Evolutionary conservation across 2,113 vertebrate genomes (phyloP).

Genomic region (Cyphomyrus discorhynchus): DNA sequence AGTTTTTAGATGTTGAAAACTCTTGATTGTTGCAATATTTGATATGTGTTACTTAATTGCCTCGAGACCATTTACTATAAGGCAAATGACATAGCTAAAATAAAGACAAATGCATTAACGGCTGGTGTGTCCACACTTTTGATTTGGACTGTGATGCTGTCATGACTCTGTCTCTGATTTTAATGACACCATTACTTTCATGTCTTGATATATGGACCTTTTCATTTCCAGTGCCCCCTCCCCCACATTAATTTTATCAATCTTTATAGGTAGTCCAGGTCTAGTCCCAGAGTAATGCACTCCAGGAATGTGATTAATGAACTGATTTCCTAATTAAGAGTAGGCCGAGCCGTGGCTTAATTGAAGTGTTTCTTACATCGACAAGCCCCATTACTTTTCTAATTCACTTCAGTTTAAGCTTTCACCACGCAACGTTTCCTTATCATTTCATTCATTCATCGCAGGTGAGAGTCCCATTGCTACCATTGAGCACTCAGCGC

Average conservation of each 20-base stretch:
- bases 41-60: not conserved
- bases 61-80: not conserved
- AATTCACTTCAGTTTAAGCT: constrained; percentile 31
- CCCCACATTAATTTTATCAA: constrained; percentile 26
- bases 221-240: not conserved
- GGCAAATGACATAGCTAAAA: not conserved
- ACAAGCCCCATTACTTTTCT: constrained; percentile 29
- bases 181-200: constrained; percentile 17
- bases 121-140: not conserved
- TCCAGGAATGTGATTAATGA: constrained; percentile 37
- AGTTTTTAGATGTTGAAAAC: not conserved
- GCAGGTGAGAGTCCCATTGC: constrained; percentile 19
- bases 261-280: not conserved
- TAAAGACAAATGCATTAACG: not conserved
- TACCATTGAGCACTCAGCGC: not conserved
- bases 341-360: constrained; percentile 36
- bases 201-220: not conserved
- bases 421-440: constrained; percentile 28
- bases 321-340: constrained; percentile 38
- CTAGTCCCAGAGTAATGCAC: constrained; percentile 23
- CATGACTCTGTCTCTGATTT: not conserved
- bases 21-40: not conserved
- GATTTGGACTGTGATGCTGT: not conserved
- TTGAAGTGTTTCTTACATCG: constrained; percentile 26
- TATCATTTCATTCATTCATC: constrained; percentile 27